Conservation (phyloP, 2,888 invertebrate species). For the Cenopis cana region DNA sequence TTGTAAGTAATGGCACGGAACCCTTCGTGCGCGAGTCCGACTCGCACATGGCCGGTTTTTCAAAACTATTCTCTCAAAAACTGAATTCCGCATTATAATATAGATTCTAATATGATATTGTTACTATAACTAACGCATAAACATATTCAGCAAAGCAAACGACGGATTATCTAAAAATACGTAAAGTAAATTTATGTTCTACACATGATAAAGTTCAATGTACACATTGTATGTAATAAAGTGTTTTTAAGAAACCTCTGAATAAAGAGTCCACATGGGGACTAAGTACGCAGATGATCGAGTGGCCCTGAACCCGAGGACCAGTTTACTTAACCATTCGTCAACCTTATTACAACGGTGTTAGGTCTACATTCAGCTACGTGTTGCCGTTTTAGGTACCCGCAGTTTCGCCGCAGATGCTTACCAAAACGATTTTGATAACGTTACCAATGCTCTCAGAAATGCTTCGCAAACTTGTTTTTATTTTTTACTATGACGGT, state of each 20-base stretch:
- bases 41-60: no score
- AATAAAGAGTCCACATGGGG: conserved; percentile 58
- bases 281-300: conserved; percentile 57
- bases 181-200: conserved; percentile 57
- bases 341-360: not conserved
- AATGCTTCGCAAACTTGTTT: not conserved
- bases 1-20: no score
- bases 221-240: conserved; percentile 53
- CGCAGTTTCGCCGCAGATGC: conserved; percentile 73
- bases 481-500: no score
- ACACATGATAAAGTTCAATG: conserved; percentile 65
- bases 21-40: no score
- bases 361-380: not conserved
- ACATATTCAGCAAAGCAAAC: no score
- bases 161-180: conserved; percentile 47
- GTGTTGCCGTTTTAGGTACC: conserved; percentile 49
- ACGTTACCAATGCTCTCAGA: conserved; percentile 44
- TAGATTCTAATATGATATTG: no score
- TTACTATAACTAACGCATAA: no score
- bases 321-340: not conserved
- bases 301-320: conserved; percentile 72
- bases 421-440: conserved; percentile 71
- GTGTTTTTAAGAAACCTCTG: conserved; percentile 55
- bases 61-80: no score
- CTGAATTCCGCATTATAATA: no score